Conservation (phyloP, 2,113 vertebrate genomes). For the Casuarius casuarius region DNA sequence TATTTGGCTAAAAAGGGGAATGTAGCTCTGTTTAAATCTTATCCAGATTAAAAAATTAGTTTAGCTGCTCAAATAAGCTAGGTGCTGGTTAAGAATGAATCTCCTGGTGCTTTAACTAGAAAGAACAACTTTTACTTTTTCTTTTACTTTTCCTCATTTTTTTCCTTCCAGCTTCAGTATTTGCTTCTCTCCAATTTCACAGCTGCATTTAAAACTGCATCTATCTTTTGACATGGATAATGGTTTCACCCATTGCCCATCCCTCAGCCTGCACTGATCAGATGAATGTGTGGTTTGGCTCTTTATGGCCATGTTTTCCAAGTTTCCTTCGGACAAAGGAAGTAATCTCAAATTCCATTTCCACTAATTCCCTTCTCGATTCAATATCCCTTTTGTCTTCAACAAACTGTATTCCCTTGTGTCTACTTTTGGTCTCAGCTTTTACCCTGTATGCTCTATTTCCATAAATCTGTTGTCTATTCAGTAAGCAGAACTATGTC, state of each 20-base stretch:
- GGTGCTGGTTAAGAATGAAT: neutral
- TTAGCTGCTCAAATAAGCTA: neutral
- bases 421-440: conserved; percentile 13
- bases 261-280: conserved; percentile 33
- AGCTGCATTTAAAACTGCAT: neutral
- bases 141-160: neutral
- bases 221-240: conserved; percentile 11
- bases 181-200: conserved; percentile 10
- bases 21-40: neutral
- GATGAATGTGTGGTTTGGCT: conserved; percentile 47
- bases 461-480: conserved; percentile 32
- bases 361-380: conserved; percentile 29
- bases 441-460: neutral
- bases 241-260: conserved; percentile 14
- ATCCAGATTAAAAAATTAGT: neutral
- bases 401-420: conserved; percentile 14
- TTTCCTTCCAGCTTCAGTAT: neutral
- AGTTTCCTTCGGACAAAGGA: conserved; percentile 30
- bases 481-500: neutral
- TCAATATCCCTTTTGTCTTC: conserved; percentile 42
- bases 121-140: neutral
- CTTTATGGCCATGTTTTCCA: neutral
- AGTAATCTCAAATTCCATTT: conserved; percentile 38
- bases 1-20: neutral
- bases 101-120: neutral